Percentiles rank a stretch among this genome's conserved stretches.
phyloP scores from a whole-genome alignment of 2,797 vertebrate species.

The Uromys caudimaculatus region DNA sequence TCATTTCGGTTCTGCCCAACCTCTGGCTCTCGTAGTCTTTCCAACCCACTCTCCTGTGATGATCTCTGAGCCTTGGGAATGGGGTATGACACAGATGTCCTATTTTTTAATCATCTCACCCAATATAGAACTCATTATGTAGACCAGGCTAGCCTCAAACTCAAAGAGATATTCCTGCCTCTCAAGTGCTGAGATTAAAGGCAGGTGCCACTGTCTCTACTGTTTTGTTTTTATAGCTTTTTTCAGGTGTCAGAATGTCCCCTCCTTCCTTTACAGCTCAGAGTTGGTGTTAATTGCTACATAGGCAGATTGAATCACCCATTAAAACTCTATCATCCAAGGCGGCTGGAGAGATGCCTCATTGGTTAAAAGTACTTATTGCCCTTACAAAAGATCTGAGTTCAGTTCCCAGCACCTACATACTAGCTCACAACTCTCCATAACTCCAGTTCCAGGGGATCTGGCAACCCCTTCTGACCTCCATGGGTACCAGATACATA shows the following conservation, averaged over 20 bases:
- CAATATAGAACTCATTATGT: background rate
- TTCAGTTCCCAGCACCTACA: background rate
- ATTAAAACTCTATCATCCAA: slow-evolving; percentile 9
- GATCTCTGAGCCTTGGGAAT: background rate
- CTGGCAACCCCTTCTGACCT: background rate
- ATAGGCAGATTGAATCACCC: background rate
- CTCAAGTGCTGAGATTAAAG: background rate
- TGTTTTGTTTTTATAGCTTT: background rate
- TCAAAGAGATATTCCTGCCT: background rate
- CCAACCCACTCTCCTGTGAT: background rate
- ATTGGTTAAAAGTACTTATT: background rate
- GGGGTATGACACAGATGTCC: background rate
- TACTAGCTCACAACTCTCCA: background rate
- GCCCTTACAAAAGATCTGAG: background rate
- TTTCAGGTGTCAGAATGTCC: background rate
- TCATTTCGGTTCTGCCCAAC: background rate
- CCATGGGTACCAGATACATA: background rate
- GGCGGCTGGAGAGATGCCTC: background rate
- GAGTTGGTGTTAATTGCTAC: background rate
- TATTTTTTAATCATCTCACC: background rate
- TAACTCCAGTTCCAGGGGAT: background rate
- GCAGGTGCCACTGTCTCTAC: background rate
- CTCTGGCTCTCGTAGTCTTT: background rate
- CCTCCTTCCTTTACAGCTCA: background rate
- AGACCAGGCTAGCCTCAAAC: background rate